phyloP scores from a whole-genome alignment of 2,888 invertebrate genomes.

The Agrochola circellaris region DNA sequence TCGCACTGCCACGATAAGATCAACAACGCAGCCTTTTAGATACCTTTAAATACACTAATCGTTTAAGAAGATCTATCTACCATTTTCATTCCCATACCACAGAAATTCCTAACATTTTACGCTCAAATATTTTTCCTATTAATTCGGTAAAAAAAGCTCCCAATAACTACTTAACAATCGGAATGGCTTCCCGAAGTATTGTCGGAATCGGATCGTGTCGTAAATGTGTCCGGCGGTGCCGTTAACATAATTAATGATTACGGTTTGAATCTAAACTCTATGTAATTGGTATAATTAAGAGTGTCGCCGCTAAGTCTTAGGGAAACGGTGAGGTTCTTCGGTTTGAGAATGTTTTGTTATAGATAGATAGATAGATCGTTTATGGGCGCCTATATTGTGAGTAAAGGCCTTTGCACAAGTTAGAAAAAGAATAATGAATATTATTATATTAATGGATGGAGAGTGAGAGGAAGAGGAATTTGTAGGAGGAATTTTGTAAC shows the following conservation, averaged over 20 bases:
- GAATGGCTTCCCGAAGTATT: constrained; percentile 58
- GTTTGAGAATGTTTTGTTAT: constrained; percentile 8
- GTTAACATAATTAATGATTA: constrained; percentile 66
- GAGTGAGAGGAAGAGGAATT: too few species aligned
- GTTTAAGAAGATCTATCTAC: neutral
- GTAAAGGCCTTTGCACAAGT: too few species aligned
- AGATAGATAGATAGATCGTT: too few species aligned
- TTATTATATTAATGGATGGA: too few species aligned
- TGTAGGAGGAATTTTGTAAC: too few species aligned
- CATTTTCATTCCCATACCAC: neutral
- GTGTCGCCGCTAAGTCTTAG: constrained; percentile 49
- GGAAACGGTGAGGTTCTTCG: constrained; percentile 14
- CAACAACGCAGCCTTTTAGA: too few species aligned
- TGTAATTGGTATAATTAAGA: constrained; percentile 66
- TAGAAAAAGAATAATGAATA: too few species aligned
- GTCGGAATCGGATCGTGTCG: constrained; percentile 56
- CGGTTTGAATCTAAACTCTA: constrained; percentile 61
- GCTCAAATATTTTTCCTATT: constrained; percentile 26
- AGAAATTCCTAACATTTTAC: constrained; percentile 31
- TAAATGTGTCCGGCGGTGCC: constrained; percentile 57
- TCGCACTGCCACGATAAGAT: too few species aligned
- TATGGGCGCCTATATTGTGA: neutral
- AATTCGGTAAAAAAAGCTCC: constrained; percentile 45
- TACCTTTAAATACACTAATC: too few species aligned
- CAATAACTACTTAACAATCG: constrained; percentile 59